These are phyloP conservation scores for Albula goreensis DNA, from an alignment of 2,113 vertebrate species.

Conservation along the genomic window DNA sequence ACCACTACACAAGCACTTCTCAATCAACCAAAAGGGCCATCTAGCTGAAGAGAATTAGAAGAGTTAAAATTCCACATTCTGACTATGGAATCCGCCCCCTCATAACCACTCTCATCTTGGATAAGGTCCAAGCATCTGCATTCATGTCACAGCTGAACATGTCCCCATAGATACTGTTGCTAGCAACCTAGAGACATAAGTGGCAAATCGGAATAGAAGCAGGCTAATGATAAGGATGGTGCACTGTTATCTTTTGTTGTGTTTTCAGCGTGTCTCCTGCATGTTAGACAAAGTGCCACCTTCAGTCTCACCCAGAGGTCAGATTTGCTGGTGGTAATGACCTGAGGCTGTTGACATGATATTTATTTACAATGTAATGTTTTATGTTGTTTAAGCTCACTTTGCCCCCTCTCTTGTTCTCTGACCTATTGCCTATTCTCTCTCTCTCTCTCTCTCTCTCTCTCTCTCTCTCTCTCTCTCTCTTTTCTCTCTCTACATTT, in stretches of 20 bases:
- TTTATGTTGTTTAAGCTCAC: background rate
- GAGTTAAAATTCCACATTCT: no score
- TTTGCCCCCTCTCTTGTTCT: background rate
- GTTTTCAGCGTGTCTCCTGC: background rate
- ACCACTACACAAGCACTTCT: background rate
- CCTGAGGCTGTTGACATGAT: background rate
- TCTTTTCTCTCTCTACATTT: no score
- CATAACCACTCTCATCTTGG: no score
- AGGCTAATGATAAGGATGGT: background rate
- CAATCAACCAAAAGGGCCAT: background rate
- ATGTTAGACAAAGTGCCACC: background rate
- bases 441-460: no score
- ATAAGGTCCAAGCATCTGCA: no score
- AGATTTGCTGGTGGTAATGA: background rate
- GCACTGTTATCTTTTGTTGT: background rate
- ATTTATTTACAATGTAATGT: background rate
- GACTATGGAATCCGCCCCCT: no score
- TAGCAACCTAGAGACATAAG: conserved; percentile 1
- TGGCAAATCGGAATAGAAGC: background rate
- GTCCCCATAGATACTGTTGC: background rate
- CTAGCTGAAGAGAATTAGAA: no score
- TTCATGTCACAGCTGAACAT: no score
- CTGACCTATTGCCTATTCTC: background rate
- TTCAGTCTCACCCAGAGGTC: background rate
- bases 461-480: no score